Evolutionary conservation across 2,113 vertebrate genomes (phyloP).

Genomic region (Odobenus rosmarus): DNA sequence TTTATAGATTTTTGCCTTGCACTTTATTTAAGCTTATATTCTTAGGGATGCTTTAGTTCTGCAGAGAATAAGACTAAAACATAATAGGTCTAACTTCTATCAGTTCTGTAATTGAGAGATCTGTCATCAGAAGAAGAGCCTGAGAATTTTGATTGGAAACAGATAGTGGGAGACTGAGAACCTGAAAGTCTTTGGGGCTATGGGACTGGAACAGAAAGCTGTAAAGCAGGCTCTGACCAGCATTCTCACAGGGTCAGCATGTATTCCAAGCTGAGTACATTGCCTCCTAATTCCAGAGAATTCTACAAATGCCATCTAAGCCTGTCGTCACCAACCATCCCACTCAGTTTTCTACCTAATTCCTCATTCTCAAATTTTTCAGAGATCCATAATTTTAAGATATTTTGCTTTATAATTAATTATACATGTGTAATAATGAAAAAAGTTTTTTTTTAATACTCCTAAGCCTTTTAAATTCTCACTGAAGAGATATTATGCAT

Average conservation of each 20-base stretch:
- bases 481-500: conserved; percentile 20
- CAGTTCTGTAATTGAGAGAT: background rate
- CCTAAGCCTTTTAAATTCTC: conserved; percentile 25
- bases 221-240: background rate
- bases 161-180: background rate
- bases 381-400: background rate
- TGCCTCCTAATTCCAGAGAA: background rate
- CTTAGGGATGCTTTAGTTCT: conserved; percentile 37
- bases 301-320: background rate
- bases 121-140: background rate
- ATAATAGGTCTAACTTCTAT: background rate
- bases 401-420: background rate
- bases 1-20: conserved; percentile 28
- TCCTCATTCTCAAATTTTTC: background rate
- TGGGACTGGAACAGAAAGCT: background rate
- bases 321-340: background rate
- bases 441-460: background rate
- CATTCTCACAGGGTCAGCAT: background rate
- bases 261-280: background rate
- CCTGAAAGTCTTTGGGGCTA: background rate
- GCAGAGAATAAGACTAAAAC: conserved; percentile 4
- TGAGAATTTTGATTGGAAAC: background rate
- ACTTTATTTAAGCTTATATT: background rate
- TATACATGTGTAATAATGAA: conserved; percentile 11
- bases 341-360: background rate